Evolutionary conservation across 2,797 vertebrate genomes (phyloP), one percentile per base, ranked within the genome.

Genomic region (Ctenopoma multispine): DNA sequence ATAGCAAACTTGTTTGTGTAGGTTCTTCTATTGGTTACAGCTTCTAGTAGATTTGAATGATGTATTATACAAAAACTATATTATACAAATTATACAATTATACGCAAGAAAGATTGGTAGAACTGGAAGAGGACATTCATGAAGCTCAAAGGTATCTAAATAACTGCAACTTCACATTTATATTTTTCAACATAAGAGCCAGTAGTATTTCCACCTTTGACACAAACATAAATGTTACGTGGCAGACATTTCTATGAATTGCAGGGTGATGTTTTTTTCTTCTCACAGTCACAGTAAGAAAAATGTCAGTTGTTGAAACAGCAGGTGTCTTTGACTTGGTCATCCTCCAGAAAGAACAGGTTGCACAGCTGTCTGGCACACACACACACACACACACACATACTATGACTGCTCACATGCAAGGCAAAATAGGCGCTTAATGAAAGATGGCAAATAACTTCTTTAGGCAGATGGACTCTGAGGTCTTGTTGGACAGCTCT

Each of bases 291-390:
- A 64, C 65, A 80, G 40, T 75, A 68, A 56, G 55, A 47, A 74
- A 77, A 75, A 75, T 53, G 74, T 47, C 77, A 72, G 69, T 79
- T 73, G 81, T 60, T 71, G 34, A 47, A 83, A 73, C 64, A 47
- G 82, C 88, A 89, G 90, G 90, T 90, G 89, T 87, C 84, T 88
- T 86, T 86, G 87, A 89, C 85, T 89, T 84, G 89, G 84, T 88
- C 77, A 13, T 63, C 68, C 62, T 91, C 83, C 89, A 91, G 84
- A 77, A 69, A 71, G 77, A 81, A 68, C 82, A 87, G 81, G 82
- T 82, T 89, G 79, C 77, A 88, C 88, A 89, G 85, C 87, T 89
- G 88, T 87, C 67, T 82, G 83, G 56, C 62, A 40, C 72, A 55
- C 69, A 47, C 48, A 46, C 51, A 51, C 40, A 48, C 24, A 43